Conservation (phyloP, 1,140 invertebrate species). For the Rhynchophorus ferrugineus region DNA sequence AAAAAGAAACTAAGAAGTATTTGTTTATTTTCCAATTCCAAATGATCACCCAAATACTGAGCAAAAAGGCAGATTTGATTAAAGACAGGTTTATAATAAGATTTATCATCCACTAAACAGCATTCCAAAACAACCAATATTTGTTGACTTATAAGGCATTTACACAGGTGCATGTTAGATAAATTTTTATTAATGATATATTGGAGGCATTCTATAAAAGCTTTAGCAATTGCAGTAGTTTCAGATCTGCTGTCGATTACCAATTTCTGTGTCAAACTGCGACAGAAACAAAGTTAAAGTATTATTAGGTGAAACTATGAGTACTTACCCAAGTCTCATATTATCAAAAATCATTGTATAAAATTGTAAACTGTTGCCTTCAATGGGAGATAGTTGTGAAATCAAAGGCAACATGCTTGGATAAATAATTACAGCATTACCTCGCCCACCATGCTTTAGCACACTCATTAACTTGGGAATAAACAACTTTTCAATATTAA, state of each 20-base stretch:
- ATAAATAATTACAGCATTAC: conserved; percentile 60
- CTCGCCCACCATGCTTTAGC: conserved; percentile 57
- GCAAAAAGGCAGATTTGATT: conserved; percentile 45
- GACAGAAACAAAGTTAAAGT: conserved; percentile 22
- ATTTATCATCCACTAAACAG: conserved; percentile 39
- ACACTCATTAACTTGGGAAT: conserved; percentile 62
- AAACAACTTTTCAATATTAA: conserved; percentile 62
- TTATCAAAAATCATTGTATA: conserved; percentile 62
- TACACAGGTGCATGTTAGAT: conserved; percentile 40
- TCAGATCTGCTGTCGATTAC: conserved; percentile 52
- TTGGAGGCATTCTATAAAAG: conserved; percentile 63
- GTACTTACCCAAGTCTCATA: conserved; percentile 53
- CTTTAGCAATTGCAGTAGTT: conserved; percentile 49
- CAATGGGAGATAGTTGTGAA: conserved; percentile 56
- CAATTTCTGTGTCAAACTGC: conserved; percentile 47
- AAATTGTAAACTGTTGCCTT: conserved; percentile 45
- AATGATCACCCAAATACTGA: conserved; percentile 51
- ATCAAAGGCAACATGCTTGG: conserved; percentile 68
- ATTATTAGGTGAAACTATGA: background rate
- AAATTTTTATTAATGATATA: conserved; percentile 49
- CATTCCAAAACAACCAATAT: conserved; percentile 45
- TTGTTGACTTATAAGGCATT: conserved; percentile 40
- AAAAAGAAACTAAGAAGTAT: background rate
- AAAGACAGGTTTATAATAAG: conserved; percentile 43
- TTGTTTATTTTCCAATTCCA: conserved; percentile 15